Evolutionary conservation across 2,113 vertebrate species (phyloP).

Genomic region (Myotis brandtii): DNA sequence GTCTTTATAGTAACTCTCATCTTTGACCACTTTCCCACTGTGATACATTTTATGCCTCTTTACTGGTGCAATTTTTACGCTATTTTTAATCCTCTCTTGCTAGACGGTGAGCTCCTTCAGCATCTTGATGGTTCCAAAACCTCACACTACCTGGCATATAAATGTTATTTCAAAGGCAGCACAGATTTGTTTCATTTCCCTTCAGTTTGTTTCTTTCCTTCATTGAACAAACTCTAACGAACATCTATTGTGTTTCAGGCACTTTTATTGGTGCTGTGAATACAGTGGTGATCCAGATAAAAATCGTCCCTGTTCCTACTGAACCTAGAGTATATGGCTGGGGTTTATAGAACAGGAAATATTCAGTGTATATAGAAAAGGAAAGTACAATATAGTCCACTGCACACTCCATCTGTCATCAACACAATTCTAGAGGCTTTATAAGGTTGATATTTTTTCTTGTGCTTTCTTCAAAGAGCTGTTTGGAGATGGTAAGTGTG

Average conservation of each 20-base stretch:
- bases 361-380: not conserved
- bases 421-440: not conserved
- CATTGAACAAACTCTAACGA: not conserved
- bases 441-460: slow-evolving; percentile 11
- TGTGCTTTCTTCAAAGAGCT: slow-evolving; percentile 34
- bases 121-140: not conserved
- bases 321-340: not conserved
- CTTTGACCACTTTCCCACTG: not conserved
- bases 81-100: slow-evolving; percentile 13
- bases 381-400: not conserved
- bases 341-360: not conserved
- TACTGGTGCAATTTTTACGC: not conserved
- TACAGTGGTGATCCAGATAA: not conserved
- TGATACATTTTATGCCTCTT: not conserved
- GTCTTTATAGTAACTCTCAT: not conserved
- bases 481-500: slow-evolving; percentile 36
- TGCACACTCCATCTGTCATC: not conserved
- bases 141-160: not conserved
- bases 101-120: slow-evolving; percentile 7
- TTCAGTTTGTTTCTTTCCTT: slow-evolving; percentile 9
- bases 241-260: not conserved
- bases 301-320: not conserved
- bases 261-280: not conserved
- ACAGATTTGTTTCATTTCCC: not conserved
- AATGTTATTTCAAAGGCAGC: not conserved